Base-by-base conservation (phyloP, 2,113 vertebrate species). In the Syrmaticus mikado region DNA sequence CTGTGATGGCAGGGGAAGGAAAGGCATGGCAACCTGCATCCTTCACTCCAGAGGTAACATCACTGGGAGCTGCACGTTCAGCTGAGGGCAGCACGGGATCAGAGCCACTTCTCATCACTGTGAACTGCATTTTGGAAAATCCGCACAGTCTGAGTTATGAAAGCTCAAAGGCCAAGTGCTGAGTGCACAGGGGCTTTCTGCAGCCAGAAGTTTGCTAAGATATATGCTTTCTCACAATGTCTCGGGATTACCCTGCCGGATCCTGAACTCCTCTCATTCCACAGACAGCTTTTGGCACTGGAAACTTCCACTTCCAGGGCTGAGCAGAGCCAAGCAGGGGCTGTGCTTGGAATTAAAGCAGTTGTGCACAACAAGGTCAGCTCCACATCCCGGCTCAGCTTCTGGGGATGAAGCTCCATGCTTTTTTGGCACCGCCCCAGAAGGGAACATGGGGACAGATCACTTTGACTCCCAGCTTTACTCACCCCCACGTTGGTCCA, bases 41-140 rank as follows among this genome's bases (percentile, higher is more conserved):
- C 79, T 93, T 82, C 14, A 28, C 90, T 95, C 21, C 90, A 93
- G 64, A 16, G 64, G 75, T 77, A 38, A 90, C 91, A 87, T 30
- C 91, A 67, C 83, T 71, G 81, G 70, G 91, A 93, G 74, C 77
- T 87, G 91, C 84, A 84, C 84, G 7, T 71, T 92, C 84, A 67
- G 75, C 85, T n/a, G 36, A 65, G 89, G 65, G 83, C 83, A 81
- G 67, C 46, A 50, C 77, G 61, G 84, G 36, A 43, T 4, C 71
- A 65, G 66, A 89, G 53, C 89, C 28, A 7, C 77, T 92, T 65
- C 45, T 72, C 79, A 60, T 80, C 80, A 46, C 2, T 6, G n/a
- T 10, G 25, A 93, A 74, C 74, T 19, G 32, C 89, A 85, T 71
- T 45, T 76, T 53, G 24, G 17, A 71, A 62, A 80, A 38, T 25